Evolutionary conservation across 2,113 vertebrate species (phyloP).

Genomic region (Solea senegalensis): DNA sequence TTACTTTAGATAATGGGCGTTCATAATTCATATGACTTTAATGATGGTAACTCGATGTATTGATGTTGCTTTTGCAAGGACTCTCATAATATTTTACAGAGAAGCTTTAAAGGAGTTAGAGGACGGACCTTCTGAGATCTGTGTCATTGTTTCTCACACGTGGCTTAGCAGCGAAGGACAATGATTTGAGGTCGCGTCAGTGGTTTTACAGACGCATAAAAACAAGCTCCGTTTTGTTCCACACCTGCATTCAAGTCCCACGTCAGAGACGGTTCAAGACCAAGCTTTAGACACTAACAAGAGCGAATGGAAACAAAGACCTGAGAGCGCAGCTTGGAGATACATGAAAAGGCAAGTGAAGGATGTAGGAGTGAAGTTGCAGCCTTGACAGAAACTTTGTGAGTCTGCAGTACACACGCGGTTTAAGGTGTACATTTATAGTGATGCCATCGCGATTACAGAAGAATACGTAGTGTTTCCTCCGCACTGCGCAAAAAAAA

Average conservation of each 20-base stretch:
- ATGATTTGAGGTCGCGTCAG: neutral
- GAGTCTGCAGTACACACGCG: neutral
- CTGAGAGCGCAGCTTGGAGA: conserved; percentile 4
- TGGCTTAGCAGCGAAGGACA: neutral
- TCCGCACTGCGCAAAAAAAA: conserved; percentile 11
- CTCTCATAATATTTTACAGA: neutral
- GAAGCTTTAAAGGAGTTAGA: neutral
- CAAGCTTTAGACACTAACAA: neutral
- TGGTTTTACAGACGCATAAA: neutral
- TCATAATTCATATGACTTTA: neutral
- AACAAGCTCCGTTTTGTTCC: neutral
- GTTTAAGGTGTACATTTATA: neutral
- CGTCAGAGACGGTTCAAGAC: neutral
- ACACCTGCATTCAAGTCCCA: neutral
- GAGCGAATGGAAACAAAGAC: conserved; percentile 33
- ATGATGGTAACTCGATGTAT: neutral
- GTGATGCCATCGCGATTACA: neutral
- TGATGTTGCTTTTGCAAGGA: neutral
- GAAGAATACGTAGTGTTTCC: neutral
- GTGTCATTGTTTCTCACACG: neutral
- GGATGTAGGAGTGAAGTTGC: neutral
- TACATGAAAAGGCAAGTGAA: conserved; percentile 7
- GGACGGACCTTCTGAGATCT: neutral
- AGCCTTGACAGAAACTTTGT: neutral
- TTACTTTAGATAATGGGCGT: neutral